A percentile compares a stretch with the other conserved stretches of the same genome.
These are phyloP conservation scores for Datnioides undecimradiatus DNA, from an alignment of 2,113 vertebrate genomes.

Conservation along the genomic window DNA sequence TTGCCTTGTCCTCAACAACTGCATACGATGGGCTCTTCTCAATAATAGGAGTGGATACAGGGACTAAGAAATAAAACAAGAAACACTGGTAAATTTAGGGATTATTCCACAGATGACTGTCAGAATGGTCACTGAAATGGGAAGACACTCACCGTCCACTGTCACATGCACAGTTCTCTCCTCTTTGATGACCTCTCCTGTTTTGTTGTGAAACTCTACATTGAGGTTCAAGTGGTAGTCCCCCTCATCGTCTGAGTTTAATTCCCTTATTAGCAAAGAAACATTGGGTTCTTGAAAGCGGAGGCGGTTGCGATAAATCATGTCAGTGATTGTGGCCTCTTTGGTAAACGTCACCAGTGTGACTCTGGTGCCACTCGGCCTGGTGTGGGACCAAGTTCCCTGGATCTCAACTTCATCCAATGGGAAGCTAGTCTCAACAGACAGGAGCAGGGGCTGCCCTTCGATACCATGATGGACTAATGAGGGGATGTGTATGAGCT, in stretches of 20 bases:
- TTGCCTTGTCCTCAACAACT: constrained; percentile 82
- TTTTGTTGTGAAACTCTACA: constrained; percentile 67
- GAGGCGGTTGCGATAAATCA: constrained; percentile 64
- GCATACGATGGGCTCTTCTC: constrained; percentile 69
- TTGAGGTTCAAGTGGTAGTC: constrained; percentile 80
- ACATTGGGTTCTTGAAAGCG: constrained; percentile 67
- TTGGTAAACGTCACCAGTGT: constrained; percentile 79
- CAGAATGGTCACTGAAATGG: background rate
- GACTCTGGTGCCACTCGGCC: constrained; percentile 33
- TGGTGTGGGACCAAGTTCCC: constrained; percentile 80
- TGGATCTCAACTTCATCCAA: constrained; percentile 73
- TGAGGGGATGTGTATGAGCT: constrained; percentile 67
- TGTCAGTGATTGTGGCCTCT: constrained; percentile 54
- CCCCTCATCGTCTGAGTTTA: constrained; percentile 76
- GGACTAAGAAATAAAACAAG: constrained; percentile 63
- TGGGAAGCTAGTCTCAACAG: constrained; percentile 72
- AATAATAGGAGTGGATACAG: constrained; percentile 79
- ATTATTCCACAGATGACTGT: background rate
- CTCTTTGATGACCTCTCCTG: constrained; percentile 52
- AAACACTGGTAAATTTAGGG: background rate
- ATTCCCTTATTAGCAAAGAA: constrained; percentile 72
- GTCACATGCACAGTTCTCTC: constrained; percentile 76
- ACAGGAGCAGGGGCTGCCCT: constrained; percentile 71
- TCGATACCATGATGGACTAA: constrained; percentile 63
- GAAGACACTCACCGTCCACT: constrained; percentile 79